phyloP scores from a whole-genome alignment of 1,140 invertebrate genomes.

The Calephelis virginiensis region DNA sequence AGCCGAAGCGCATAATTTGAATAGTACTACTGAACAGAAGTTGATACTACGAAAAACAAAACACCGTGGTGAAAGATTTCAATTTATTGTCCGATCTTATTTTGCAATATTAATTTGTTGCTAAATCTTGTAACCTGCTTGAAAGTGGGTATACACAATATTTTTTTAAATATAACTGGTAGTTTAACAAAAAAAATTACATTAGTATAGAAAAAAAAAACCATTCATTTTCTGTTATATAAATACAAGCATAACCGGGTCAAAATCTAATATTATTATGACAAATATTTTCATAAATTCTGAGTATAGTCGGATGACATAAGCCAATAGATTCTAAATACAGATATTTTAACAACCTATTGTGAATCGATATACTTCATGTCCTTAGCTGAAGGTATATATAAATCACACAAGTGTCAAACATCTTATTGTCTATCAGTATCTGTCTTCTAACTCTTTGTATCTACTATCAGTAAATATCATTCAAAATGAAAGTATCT shows the following conservation, averaged over 20 bases:
- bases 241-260: background rate
- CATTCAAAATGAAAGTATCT: conserved; percentile 19
- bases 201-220: too few relatives aligned
- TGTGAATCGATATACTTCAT: conserved; percentile 10
- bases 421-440: background rate
- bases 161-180: too few relatives aligned
- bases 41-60: too few relatives aligned
- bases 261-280: background rate
- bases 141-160: too few relatives aligned
- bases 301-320: conserved; percentile 4
- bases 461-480: background rate
- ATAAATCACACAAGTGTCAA: background rate
- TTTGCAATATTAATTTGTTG: too few relatives aligned
- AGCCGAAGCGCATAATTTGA: too few relatives aligned
- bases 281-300: conserved; percentile 11
- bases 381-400: conserved; percentile 2
- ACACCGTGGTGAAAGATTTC: too few relatives aligned
- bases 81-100: too few relatives aligned
- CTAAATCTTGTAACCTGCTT: too few relatives aligned
- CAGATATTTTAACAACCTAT: conserved; percentile 20
- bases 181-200: too few relatives aligned
- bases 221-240: too few relatives aligned
- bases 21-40: too few relatives aligned
- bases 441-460: background rate
- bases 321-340: conserved; percentile 19